Conservation (phyloP, 2,113 vertebrate genomes). For the Pterocles orientalis region DNA sequence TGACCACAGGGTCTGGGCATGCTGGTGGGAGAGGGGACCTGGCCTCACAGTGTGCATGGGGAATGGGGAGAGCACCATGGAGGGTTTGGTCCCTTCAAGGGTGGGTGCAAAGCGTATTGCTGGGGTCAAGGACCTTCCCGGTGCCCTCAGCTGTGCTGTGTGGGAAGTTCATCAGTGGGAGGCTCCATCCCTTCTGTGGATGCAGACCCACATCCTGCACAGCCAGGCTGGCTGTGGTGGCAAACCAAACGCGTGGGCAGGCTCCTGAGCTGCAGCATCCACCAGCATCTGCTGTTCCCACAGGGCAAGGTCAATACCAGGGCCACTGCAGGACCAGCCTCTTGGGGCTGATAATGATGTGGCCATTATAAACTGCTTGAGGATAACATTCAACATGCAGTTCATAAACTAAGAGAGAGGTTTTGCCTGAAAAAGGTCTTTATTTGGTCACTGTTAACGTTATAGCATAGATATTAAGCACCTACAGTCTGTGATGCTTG, state of each 20-base stretch:
- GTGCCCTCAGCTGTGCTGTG: neutral
- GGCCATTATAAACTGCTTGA: neutral
- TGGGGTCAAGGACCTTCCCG: neutral
- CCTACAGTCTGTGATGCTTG: neutral
- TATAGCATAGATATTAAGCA: neutral
- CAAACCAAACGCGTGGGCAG: accelerated
- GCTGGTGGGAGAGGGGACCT: neutral
- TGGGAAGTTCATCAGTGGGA: neutral
- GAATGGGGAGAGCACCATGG: neutral
- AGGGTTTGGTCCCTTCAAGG: accelerated
- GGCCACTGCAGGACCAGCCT: neutral
- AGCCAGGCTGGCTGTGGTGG: neutral
- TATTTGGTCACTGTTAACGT: neutral
- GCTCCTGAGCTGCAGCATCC: neutral
- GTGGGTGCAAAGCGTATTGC: neutral
- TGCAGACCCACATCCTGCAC: accelerated
- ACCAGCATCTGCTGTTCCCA: neutral
- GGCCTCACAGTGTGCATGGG: accelerated
- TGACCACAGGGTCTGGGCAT: neutral
- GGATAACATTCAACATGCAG: neutral
- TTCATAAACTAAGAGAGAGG: neutral
- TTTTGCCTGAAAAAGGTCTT: neutral
- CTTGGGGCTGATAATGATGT: accelerated
- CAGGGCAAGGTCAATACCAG: neutral
- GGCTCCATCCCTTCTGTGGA: neutral